Conservation (phyloP, 2,113 vertebrate species). For the Gadus chalcogrammus region DNA sequence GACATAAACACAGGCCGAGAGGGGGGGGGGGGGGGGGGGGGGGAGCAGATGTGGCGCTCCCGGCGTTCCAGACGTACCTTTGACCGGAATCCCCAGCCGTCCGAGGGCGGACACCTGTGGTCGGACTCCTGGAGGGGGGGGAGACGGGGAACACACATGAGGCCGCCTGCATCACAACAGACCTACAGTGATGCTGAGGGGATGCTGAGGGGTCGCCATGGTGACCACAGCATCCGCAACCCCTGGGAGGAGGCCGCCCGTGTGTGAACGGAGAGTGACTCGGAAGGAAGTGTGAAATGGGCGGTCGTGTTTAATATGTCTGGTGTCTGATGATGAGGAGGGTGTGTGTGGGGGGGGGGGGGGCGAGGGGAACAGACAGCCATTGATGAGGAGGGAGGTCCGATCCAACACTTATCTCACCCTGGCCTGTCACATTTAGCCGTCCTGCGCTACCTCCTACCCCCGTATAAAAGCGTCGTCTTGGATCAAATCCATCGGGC, state of each 20-base stretch:
- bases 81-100: no score
- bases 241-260: not conserved
- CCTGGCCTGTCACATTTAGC: constrained; percentile 52
- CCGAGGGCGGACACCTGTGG: constrained; percentile 56
- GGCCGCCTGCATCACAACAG: not conserved
- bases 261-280: not conserved
- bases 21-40: no score
- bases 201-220: not conserved
- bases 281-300: not conserved
- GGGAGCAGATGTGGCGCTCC: no score
- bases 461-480: constrained; percentile 21
- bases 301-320: not conserved
- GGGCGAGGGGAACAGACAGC: constrained; percentile 28
- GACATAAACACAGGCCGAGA: no score
- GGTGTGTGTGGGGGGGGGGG: not conserved
- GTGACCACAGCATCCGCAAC: not conserved
- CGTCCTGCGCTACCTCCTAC: constrained; percentile 39
- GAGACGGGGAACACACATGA: not conserved
- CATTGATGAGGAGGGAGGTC: constrained; percentile 40
- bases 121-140: constrained; percentile 51
- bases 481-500: constrained; percentile 20
- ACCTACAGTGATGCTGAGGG: not conserved
- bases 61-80: no score
- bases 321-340: constrained; percentile 2
- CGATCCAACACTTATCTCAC: constrained; percentile 39